These are phyloP conservation scores for Gyps fulvus DNA, from an alignment of 2,113 vertebrate species.

Conservation along the genomic window DNA sequence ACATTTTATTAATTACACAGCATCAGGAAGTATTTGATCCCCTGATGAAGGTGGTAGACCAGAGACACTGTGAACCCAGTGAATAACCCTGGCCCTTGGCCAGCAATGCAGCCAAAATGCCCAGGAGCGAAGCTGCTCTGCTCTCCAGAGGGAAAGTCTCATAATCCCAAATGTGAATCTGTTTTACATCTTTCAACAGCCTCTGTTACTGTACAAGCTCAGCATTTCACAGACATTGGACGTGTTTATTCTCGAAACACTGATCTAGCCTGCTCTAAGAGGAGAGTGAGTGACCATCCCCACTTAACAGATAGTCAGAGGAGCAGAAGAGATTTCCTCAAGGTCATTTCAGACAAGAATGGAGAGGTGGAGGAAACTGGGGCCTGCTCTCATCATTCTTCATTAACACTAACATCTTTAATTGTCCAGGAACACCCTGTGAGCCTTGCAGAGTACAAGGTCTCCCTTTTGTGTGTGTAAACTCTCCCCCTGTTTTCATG, in stretches of 20 bases:
- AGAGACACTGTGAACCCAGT: not conserved
- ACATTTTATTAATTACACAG: not conserved
- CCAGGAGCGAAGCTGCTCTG: not conserved
- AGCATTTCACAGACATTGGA: not conserved
- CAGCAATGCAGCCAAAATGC: not conserved
- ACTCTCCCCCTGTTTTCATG: rapidly evolving
- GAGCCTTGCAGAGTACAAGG: not conserved
- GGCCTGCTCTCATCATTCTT: not conserved
- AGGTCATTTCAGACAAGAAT: not conserved
- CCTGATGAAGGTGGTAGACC: not conserved
- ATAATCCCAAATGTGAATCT: not conserved
- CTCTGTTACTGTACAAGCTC: not conserved
- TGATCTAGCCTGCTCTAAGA: not conserved
- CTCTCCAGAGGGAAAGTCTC: not conserved
- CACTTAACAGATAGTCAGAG: not conserved
- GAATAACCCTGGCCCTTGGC: not conserved
- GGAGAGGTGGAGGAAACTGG: not conserved
- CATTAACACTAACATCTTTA: not conserved
- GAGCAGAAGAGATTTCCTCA: not conserved
- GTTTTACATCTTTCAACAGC: not conserved
- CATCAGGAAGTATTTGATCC: not conserved
- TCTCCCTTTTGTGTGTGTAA: not conserved
- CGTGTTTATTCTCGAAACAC: not conserved
- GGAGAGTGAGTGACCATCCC: not conserved
- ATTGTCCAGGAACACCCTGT: not conserved